phyloP scores from a whole-genome alignment of 2,888 invertebrate species.

The Drosophila borborema region DNA sequence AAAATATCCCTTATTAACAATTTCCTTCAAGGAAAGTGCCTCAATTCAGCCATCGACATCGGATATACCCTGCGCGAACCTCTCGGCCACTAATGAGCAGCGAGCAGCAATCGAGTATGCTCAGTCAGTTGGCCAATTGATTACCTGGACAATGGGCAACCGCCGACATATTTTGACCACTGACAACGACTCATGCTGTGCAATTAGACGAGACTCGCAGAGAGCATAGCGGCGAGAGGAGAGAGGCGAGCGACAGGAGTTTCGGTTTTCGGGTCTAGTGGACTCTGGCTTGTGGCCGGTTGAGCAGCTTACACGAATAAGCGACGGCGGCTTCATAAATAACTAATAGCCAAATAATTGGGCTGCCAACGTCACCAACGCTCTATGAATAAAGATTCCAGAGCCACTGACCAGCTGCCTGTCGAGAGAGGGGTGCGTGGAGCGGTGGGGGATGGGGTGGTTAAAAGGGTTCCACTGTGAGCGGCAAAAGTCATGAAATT shows the following conservation, averaged over 20 bases:
- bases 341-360: conserved; percentile 71
- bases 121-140: conserved; percentile 53
- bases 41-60: neutral
- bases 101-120: conserved; percentile 42
- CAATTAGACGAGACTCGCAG: conserved; percentile 42
- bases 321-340: conserved; percentile 58
- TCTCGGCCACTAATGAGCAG: conserved; percentile 30
- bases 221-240: too few species aligned
- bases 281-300: conserved; percentile 37
- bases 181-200: conserved; percentile 50
- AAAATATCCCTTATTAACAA: too few species aligned
- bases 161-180: conserved; percentile 23
- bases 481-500: conserved; percentile 36
- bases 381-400: conserved; percentile 51
- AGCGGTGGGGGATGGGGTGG: too few species aligned
- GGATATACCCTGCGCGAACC: neutral
- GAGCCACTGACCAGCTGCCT: neutral
- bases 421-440: neutral
- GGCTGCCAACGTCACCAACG: conserved; percentile 55
- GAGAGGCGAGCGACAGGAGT: neutral
- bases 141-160: conserved; percentile 56
- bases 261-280: neutral
- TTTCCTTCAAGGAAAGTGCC: conserved; percentile 13
- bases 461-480: neutral
- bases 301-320: conserved; percentile 60